These are phyloP conservation scores for Brevimyrus niger DNA, from an alignment of 2,113 vertebrate species.

Conservation along the genomic window DNA sequence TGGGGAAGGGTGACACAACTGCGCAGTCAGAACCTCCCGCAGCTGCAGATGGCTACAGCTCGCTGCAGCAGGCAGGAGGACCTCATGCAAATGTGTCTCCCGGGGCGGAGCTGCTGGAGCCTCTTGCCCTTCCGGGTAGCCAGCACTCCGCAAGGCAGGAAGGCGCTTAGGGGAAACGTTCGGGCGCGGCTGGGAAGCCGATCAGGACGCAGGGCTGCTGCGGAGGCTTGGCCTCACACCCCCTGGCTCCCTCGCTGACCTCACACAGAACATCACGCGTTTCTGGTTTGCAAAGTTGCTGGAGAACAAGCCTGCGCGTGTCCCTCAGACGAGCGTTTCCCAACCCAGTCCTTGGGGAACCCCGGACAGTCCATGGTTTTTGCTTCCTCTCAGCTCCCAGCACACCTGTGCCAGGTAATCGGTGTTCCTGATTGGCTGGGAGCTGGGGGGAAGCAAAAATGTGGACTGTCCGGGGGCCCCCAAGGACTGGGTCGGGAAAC, in stretches of 20 bases:
- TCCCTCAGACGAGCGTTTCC: background rate
- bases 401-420: too few relatives aligned
- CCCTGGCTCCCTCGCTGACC: background rate
- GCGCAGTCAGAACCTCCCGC: background rate
- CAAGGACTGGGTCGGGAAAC: too few relatives aligned
- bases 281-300: background rate
- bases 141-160: background rate
- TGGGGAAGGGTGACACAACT: background rate
- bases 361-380: too few relatives aligned
- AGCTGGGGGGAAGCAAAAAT: too few relatives aligned
- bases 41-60: background rate
- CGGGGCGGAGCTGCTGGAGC: background rate
- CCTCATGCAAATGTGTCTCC: background rate
- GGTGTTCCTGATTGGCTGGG: too few relatives aligned
- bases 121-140: background rate
- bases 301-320: conserved; percentile 17
- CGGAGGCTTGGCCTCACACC: background rate
- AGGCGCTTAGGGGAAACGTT: background rate
- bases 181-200: background rate
- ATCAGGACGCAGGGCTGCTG: background rate
- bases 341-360: too few relatives aligned
- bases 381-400: too few relatives aligned
- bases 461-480: too few relatives aligned
- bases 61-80: background rate
- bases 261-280: background rate